Conservation (phyloP, 2,113 vertebrate genomes). For the Callipepla californica region DNA sequence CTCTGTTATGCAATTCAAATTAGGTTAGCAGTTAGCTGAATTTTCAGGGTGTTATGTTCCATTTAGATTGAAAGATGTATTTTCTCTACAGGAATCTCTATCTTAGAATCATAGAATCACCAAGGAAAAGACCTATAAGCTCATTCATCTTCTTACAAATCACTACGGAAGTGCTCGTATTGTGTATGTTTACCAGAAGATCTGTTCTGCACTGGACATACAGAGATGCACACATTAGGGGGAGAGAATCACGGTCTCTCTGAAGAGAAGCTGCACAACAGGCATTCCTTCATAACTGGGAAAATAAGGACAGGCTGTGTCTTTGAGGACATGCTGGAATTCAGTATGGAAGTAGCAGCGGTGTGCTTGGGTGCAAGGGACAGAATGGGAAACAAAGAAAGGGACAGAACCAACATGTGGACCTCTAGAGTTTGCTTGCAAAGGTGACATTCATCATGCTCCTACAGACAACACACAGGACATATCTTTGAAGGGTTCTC, state of each 20-base stretch:
- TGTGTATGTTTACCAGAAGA: neutral
- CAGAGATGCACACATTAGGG: neutral
- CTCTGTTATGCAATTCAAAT: neutral
- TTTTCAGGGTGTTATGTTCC: neutral
- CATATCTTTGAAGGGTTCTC: neutral
- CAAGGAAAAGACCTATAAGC: no score
- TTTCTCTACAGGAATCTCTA: neutral
- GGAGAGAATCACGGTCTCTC: neutral
- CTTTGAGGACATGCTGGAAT: neutral
- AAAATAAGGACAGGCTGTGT: neutral
- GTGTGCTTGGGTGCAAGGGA: neutral
- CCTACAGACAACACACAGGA: neutral
- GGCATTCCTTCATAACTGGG: neutral
- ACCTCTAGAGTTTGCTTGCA: neutral
- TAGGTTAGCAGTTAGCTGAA: rapidly evolving
- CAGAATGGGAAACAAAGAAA: neutral
- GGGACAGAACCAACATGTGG: neutral
- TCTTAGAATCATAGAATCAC: no score
- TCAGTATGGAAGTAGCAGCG: neutral
- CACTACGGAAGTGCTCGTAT: neutral
- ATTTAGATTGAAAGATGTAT: rapidly evolving
- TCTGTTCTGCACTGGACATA: neutral
- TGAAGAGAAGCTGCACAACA: neutral
- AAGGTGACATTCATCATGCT: neutral
- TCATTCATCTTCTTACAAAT: neutral